phyloP scores from a whole-genome alignment of 2,113 vertebrate genomes.

The Myocastor coypus region DNA sequence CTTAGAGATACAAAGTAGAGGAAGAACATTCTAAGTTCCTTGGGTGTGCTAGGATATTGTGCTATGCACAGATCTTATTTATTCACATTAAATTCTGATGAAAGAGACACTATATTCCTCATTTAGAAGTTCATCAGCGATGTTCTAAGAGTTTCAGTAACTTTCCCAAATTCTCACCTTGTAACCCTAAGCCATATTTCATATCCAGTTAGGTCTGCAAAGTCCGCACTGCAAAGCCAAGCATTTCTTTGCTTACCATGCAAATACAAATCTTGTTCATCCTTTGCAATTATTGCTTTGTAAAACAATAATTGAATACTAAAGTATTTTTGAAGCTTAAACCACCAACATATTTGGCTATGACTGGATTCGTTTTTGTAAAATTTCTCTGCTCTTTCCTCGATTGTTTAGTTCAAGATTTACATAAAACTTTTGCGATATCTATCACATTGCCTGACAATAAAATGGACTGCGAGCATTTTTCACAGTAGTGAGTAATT shows the following conservation, averaged over 20 bases:
- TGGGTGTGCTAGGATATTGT: background rate
- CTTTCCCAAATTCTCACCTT: background rate
- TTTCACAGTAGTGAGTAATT: slow-evolving; percentile 9
- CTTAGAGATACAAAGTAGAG: background rate
- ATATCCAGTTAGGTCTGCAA: background rate
- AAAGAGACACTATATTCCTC: background rate
- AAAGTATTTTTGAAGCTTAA: background rate
- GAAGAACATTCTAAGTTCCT: background rate
- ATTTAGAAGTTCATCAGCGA: background rate
- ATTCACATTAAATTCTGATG: rapidly evolving
- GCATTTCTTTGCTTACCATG: background rate
- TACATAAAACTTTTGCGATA: slow-evolving; percentile 9
- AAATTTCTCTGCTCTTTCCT: background rate
- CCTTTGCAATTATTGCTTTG: background rate
- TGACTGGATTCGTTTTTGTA: background rate
- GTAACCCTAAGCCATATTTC: background rate
- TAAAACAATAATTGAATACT: background rate
- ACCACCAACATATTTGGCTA: background rate
- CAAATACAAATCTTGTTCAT: background rate
- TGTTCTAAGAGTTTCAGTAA: background rate
- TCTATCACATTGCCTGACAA: background rate
- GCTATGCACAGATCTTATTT: background rate
- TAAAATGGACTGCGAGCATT: background rate
- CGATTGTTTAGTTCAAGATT: background rate
- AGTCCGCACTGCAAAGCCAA: background rate